Evolutionary conservation across 2,888 invertebrate genomes (phyloP).

Genomic region (Eristalis intricaria): DNA sequence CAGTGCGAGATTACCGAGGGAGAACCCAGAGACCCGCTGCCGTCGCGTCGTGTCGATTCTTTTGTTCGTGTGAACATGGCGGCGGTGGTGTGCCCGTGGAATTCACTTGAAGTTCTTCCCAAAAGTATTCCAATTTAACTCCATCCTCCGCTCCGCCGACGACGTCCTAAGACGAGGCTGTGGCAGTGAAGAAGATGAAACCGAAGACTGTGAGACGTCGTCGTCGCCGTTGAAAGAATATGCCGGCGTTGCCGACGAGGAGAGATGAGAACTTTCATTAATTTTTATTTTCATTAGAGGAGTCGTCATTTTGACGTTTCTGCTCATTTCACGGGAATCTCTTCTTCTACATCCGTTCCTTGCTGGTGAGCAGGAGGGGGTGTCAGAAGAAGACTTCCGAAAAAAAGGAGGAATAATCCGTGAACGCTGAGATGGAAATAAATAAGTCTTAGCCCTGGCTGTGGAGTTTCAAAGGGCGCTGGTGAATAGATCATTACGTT

Average conservation of each 20-base stretch:
- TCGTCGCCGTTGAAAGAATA: background rate
- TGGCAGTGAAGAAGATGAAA: background rate
- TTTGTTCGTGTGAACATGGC: background rate
- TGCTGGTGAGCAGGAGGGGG: background rate
- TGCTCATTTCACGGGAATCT: constrained; percentile 42
- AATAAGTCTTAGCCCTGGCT: background rate
- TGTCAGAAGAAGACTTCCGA: background rate
- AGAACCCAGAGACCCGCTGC: constrained; percentile 7
- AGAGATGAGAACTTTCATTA: constrained; percentile 55
- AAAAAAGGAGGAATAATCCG: background rate
- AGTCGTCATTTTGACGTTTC: constrained; percentile 66
- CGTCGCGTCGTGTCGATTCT: constrained; percentile 14
- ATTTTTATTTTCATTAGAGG: constrained; percentile 66
- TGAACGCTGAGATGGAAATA: background rate
- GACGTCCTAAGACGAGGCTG: background rate
- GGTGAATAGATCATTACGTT: background rate
- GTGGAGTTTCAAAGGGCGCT: background rate
- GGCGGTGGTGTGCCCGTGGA: background rate
- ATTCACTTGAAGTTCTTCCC: constrained; percentile 52
- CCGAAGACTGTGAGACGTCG: background rate
- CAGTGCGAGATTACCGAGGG: constrained; percentile 14
- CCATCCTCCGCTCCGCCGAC: background rate
- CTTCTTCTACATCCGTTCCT: background rate
- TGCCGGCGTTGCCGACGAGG: background rate
- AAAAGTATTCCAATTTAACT: constrained; percentile 64